Conservation (phyloP, 2,113 vertebrate genomes). For the Plestiodon gilberti region DNA sequence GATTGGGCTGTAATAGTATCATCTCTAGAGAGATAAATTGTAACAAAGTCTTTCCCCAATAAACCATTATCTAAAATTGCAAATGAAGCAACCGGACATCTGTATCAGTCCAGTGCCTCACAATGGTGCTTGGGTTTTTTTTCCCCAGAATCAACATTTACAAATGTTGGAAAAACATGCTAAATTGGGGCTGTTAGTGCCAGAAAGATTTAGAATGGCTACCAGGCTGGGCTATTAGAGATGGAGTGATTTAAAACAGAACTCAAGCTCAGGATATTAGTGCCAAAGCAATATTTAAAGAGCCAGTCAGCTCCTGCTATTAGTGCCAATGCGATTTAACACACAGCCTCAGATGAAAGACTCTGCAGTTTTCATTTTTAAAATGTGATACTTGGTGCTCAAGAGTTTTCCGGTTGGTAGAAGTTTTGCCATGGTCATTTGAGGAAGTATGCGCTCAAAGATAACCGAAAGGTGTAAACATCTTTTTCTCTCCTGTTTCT, state of each 20-base stretch:
- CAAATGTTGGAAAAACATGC: conserved; percentile 4
- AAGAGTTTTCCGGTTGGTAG: background rate
- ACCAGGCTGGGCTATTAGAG: conserved; percentile 1
- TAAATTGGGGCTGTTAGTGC: conserved; percentile 6
- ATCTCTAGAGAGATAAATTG: background rate
- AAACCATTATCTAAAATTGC: conserved; percentile 8
- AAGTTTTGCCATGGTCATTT: background rate
- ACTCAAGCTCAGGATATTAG: background rate
- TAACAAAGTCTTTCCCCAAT: background rate
- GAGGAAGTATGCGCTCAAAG: background rate
- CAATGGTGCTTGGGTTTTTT: background rate
- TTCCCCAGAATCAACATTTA: background rate
- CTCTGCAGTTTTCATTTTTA: background rate
- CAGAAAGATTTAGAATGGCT: conserved; percentile 5
- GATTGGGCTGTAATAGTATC: no score
- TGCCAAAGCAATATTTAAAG: conserved; percentile 1
- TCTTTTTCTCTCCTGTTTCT: background rate
- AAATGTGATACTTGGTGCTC: background rate
- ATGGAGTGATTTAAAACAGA: conserved; percentile 8
- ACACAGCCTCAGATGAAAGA: background rate
- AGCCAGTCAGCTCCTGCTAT: background rate
- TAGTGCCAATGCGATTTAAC: conserved; percentile 2
- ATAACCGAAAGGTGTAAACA: background rate
- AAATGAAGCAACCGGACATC: background rate
- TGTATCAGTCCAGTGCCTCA: background rate